These are phyloP conservation scores for Girardinus metallicus DNA, from an alignment of 2,797 vertebrate species.

Conservation along the genomic window DNA sequence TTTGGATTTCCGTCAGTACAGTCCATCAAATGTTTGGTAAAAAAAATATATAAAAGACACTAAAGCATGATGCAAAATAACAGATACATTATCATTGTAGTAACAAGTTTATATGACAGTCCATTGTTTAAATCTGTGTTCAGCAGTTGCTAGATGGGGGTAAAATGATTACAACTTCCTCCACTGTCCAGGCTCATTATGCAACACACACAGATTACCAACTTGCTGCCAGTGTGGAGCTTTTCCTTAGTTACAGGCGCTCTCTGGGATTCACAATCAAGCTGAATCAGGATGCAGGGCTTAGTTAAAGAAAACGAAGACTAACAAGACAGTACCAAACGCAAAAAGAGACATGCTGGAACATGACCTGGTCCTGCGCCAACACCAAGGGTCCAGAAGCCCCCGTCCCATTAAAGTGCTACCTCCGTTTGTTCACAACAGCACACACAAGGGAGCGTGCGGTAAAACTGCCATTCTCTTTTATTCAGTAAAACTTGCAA, in stretches of 20 bases:
- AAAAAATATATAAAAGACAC: background rate
- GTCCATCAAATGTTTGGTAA: background rate
- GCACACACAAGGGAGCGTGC: background rate
- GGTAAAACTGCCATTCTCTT: background rate
- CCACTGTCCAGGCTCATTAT: slow-evolving; percentile 47
- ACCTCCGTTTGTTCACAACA: slow-evolving; percentile 20
- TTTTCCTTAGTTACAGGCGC: slow-evolving; percentile 62
- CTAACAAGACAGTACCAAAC: slow-evolving; percentile 53
- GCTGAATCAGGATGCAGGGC: slow-evolving; percentile 73
- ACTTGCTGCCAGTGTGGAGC: slow-evolving; percentile 56
- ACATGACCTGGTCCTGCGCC: slow-evolving; percentile 66
- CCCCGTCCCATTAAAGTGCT: slow-evolving; percentile 24
- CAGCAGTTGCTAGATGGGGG: slow-evolving; percentile 34
- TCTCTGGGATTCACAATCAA: slow-evolving; percentile 75
- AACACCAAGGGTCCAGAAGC: slow-evolving; percentile 48
- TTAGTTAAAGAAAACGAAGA: slow-evolving; percentile 41
- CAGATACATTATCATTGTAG: background rate
- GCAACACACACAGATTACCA: slow-evolving; percentile 46
- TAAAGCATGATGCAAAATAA: too few relatives aligned
- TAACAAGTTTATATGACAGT: background rate
- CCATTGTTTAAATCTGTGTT: background rate
- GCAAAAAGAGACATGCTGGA: slow-evolving; percentile 67
- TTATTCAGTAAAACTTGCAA: background rate
- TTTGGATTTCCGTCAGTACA: background rate
- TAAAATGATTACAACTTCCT: slow-evolving; percentile 28